These are phyloP conservation scores for Cryptocheilus praepositus DNA, from an alignment of 2,888 invertebrate species.

Conservation along the genomic window DNA sequence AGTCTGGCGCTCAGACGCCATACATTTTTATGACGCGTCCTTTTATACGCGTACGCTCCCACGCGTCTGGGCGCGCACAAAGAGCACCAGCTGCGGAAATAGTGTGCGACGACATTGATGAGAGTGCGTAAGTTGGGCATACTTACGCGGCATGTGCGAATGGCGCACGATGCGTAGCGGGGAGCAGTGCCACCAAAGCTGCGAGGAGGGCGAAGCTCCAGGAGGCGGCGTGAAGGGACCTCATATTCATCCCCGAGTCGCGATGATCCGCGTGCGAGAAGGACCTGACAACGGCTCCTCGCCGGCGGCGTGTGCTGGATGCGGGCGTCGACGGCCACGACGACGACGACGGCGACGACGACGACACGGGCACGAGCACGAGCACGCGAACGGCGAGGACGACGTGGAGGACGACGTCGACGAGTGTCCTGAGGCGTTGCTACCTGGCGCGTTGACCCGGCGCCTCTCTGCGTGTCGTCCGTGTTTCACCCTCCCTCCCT, in stretches of 20 bases:
- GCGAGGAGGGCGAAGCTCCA: conserved; percentile 76
- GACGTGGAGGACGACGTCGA: conserved; percentile 48
- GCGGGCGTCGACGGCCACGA: conserved; percentile 15
- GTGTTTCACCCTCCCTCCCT: conserved; percentile 55
- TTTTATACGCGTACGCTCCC: no score
- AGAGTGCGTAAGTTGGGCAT: conserved; percentile 38
- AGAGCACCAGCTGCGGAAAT: no score
- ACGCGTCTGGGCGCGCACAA: no score
- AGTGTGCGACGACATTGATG: no score
- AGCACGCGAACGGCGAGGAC: conserved; percentile 43
- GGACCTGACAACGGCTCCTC: no score
- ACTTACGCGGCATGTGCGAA: conserved; percentile 80
- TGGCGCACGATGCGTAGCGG: conserved; percentile 77
- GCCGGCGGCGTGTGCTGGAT: not conserved
- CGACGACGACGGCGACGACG: conserved; percentile 33
- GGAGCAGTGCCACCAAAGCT: conserved; percentile 77
- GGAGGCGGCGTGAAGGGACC: conserved; percentile 72
- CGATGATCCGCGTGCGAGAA: conserved; percentile 17
- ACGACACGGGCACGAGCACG: conserved; percentile 47
- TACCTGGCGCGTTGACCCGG: conserved; percentile 61
- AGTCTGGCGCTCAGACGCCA: no score
- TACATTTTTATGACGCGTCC: no score
- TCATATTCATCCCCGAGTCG: conserved; percentile 59
- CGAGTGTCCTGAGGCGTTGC: conserved; percentile 59
- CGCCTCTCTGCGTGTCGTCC: conserved; percentile 59